phyloP scores from a whole-genome alignment of 2,888 invertebrate genomes.

The Brenthis hecate region DNA sequence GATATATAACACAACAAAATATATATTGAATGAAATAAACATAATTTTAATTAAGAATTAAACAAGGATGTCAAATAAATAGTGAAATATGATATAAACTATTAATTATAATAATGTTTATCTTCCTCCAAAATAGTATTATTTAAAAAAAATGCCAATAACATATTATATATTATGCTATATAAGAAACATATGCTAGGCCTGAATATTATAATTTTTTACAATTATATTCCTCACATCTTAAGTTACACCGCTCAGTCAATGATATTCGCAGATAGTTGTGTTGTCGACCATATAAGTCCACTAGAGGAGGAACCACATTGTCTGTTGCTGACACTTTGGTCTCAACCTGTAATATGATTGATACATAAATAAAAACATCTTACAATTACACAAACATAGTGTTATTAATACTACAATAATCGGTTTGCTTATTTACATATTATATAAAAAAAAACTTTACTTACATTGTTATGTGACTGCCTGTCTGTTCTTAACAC shows the following conservation, averaged over 20 bases:
- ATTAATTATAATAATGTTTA: too few species aligned
- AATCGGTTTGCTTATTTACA: constrained; percentile 8
- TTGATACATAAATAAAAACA: not conserved
- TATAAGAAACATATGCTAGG: too few species aligned
- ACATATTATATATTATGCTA: too few species aligned
- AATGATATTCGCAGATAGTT: constrained; percentile 97
- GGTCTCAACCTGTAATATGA: not conserved
- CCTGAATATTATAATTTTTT: not conserved
- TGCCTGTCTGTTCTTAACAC: not conserved
- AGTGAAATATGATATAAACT: too few species aligned
- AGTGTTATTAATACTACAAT: constrained; percentile 4
- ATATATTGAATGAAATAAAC: too few species aligned
- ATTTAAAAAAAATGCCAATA: too few species aligned
- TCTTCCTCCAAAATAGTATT: too few species aligned
- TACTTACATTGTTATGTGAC: constrained; percentile 26
- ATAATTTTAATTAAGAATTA: too few species aligned
- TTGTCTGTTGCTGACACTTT: constrained; percentile 3
- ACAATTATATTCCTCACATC: constrained; percentile 87
- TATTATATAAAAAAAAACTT: not conserved
- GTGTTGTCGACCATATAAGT: constrained; percentile 93
- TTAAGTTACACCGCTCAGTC: constrained; percentile 97
- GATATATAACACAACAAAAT: too few species aligned
- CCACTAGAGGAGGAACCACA: constrained; percentile 81
- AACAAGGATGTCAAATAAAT: too few species aligned
- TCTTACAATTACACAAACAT: not conserved